phyloP scores from a whole-genome alignment of 2,113 vertebrate genomes.

The Rhinichthys klamathensis region DNA sequence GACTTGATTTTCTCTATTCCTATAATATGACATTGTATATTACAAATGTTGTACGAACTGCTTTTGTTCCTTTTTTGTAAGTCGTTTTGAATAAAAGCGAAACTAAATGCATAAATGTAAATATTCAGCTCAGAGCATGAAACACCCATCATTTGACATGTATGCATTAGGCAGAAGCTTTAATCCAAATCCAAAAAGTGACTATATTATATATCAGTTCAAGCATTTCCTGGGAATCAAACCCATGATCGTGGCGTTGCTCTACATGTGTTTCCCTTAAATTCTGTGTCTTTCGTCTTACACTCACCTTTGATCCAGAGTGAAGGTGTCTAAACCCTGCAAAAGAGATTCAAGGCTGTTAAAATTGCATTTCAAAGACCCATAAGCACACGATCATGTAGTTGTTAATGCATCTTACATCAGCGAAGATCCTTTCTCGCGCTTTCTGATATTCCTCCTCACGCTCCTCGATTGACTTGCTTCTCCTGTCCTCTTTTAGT shows the following conservation, averaged over 20 bases:
- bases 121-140: not conserved
- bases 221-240: not conserved
- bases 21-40: too few species aligned
- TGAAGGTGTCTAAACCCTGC: constrained; percentile 91
- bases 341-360: constrained; percentile 15
- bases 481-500: constrained; percentile 89
- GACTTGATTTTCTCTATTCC: too few species aligned
- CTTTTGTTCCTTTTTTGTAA: too few species aligned
- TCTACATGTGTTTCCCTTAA: too few species aligned
- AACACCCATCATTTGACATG: not conserved
- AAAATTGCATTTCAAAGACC: not conserved
- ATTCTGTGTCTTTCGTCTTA: not conserved
- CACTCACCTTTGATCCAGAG: constrained; percentile 90
- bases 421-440: constrained; percentile 95
- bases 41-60: too few species aligned
- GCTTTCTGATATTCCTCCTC: constrained; percentile 96
- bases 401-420: constrained; percentile 77
- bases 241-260: not conserved
- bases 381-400: not conserved
- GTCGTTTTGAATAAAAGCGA: too few species aligned
- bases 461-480: constrained; percentile 96
- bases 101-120: too few species aligned
- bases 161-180: not conserved
- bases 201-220: not conserved
- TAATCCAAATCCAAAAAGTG: not conserved